Evolutionary conservation across 35 echinoderm and acorn worm species (phyloP), one percentile per base, ranked within the genome.

Genomic region (Patiria miniata): DNA sequence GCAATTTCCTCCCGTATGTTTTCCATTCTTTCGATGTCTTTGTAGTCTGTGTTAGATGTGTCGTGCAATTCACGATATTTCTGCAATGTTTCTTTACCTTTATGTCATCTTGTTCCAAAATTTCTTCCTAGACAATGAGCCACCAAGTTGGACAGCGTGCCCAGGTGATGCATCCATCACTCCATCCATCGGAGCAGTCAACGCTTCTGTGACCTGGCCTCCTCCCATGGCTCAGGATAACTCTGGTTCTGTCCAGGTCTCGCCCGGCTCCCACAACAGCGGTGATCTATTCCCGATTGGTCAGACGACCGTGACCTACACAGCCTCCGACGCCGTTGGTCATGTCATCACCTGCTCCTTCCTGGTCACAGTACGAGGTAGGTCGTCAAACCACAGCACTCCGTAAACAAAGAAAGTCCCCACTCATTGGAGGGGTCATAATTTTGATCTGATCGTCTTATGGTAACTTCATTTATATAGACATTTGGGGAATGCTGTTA

Each of bases 81-180:
- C n/a, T n/a, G n/a, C n/a, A n/a, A n/a, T n/a, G n/a, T n/a, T n/a
- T n/a, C n/a, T n/a, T n/a, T n/a, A n/a, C n/a, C n/a, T n/a, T n/a
- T n/a, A n/a, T n/a, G n/a, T n/a, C n/a, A n/a, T n/a, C n/a, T n/a
- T n/a, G n/a, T n/a, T n/a, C n/a, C n/a, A n/a, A n/a, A n/a, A n/a
- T n/a, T n/a, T 42, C 23, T 36, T 73, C 37, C n/a, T 39, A 77
- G 85, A 87, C 52, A 12, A 26, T 47, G 85, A 87, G 52, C 8
- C 61, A 5, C 85, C 85, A 0, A 81, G 51, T n/a, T 47, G 42
- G 42, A 87, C 78, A 23, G 78, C 65, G 17, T 87, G 85, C 21
- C 85, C 85, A 12, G 37, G 26, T 26, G 76, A 78, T 87, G 65
- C 52, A 22, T 28, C 34, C 29, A 17, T 36, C 44, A 37, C 17